Evolutionary conservation across 1,140 invertebrate species (phyloP), one percentile per base, ranked within the genome.

Genomic region (Diachasma alloeum): DNA sequence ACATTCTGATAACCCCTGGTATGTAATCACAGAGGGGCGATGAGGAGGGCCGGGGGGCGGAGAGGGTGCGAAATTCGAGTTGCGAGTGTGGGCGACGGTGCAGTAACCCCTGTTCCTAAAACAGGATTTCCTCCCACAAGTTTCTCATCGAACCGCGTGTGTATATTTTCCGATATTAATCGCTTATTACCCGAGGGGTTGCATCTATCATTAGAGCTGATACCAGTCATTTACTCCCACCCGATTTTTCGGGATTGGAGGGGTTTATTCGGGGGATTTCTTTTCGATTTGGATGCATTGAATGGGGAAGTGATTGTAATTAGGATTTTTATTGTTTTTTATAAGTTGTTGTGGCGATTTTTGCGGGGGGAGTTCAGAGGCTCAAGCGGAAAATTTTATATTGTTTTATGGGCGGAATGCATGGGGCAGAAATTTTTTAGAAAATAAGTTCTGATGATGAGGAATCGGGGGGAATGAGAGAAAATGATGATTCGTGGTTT

Each of bases 111-210:
- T 26, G 59, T 19, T 36, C 48, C 31, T 42, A 63, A 74, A 72
- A 63, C 53, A 39, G 72, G 19, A 39, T 74, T 44, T 74, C 31
- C 72, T 1, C 24, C 24, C 15, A 31, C 24, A 11, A 63, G 22
- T 63, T 63, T 19, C 59, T 4, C 4, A 24, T 17, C 31, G 19
- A 9, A 24, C 10, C 22, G 31, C 17, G 19, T 74, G 59, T 74
- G 37, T 1, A 37, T 56, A 74, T 74, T 74, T 66, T 74, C 56
- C 72, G 26, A 74, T 74, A 74, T 63, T 63, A 63, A 63, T 66
- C 13, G 10, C 72, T 19, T 66, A 37, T 53, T 46, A 37, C 24
- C 37, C 48, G 59, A 24, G 59, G 11, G 24, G 9, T 56, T 31
- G 22, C 26, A 63, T 63, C 10, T 19, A 63, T 63, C 24, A 63